phyloP scores from a whole-genome alignment of 2,797 vertebrate species.

The Malacoraja senta region DNA sequence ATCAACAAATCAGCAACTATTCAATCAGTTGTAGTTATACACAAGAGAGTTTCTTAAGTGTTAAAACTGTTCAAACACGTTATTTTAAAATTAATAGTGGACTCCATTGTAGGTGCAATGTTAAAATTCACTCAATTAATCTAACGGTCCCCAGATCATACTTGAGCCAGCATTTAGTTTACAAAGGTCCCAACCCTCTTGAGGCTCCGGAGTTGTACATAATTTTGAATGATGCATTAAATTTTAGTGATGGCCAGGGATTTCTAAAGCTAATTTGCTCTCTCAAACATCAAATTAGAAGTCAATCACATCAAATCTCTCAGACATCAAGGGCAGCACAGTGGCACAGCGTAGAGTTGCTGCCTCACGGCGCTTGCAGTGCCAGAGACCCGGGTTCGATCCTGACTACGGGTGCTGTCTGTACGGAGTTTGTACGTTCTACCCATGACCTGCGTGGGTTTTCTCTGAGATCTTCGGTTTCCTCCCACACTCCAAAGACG shows the following conservation, averaged over 20 bases:
- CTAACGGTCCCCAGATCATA: background rate
- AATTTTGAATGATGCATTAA: background rate
- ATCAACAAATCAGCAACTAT: background rate
- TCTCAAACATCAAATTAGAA: background rate
- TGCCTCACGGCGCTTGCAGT: too few species aligned
- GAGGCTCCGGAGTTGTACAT: background rate
- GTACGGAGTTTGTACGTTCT: too few species aligned
- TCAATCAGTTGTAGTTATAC: background rate
- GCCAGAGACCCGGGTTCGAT: too few species aligned
- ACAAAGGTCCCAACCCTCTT: background rate
- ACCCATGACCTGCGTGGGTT: too few species aligned
- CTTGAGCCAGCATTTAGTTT: background rate
- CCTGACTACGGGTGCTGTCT: too few species aligned
- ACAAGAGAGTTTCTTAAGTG: background rate
- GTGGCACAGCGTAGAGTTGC: too few species aligned
- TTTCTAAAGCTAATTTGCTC: background rate
- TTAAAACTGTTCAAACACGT: constrained; percentile 19
- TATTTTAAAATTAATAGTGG: background rate
- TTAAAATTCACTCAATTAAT: background rate
- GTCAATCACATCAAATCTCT: too few species aligned
- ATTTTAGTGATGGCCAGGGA: background rate
- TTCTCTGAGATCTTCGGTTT: too few species aligned
- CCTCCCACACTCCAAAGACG: too few species aligned
- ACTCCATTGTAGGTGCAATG: background rate
- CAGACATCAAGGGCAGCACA: too few species aligned